Base-by-base conservation (phyloP, 2,888 invertebrate species). In the Kryphioiulus occultus region DNA sequence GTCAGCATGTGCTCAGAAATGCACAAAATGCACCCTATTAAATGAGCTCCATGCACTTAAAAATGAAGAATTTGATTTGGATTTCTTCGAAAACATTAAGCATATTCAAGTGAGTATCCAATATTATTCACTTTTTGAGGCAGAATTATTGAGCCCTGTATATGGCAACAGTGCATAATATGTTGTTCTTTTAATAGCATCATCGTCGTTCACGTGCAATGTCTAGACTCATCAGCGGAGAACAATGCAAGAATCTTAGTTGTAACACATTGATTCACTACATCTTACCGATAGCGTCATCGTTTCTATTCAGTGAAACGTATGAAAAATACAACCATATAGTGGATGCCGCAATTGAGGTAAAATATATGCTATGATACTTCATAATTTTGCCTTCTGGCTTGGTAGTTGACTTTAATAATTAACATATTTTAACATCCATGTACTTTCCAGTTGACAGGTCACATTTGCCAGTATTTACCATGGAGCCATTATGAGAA, bases 31-130 rank as follows among this genome's bases (percentile, higher is more conserved):
- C 26, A 32, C 87, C 5, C n/a, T 83, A 32, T 82, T 88, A n/a
- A 84, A 82, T n/a, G 88, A 87, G 42, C 87, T 89, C 9, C 92
- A 93, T 53, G 92, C 96, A 47, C 93, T 94, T 0, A 95, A 95
- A 90, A 94, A 94, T 91, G 92, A 92, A 85, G 97, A 99, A 91
- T 92, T 93, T 12, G 98, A 99, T 92, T 95, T 96, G 0, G 98
- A 99, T 92, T 98, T 99, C 93, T 99, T 98, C 91, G 96, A 97
- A 91, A 99, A 98, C 91, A 95, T 98, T 91, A 94, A 95, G 39
- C 98, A 99, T 89, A 92, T 93, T 85, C 93, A 93, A 91, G 90
- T 90, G 86, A 68, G 44, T 87, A 19, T 32, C 83, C 15, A 26
- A 88, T 44, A 39, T 4, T 42, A 42, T 47, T 12, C 0, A 19